These are phyloP conservation scores for Catonia carolina DNA, from an alignment of 2,888 invertebrate species.

Conservation along the genomic window DNA sequence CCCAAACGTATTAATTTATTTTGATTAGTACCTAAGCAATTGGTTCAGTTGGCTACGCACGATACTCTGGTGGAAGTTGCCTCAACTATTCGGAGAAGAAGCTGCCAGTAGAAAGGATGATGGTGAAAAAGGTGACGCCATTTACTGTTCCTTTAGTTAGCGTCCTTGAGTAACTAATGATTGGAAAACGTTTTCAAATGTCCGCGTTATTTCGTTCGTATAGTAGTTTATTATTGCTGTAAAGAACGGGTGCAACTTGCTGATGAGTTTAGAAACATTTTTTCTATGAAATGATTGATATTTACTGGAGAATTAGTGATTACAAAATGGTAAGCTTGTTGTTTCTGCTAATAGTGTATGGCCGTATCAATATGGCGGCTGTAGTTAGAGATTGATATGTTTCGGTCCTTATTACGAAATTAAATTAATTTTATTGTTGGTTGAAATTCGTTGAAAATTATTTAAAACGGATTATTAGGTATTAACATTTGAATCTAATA, in stretches of 20 bases:
- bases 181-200: not conserved
- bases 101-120: conserved; percentile 3
- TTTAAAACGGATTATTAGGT: too few species aligned
- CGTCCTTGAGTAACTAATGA: conserved; percentile 1
- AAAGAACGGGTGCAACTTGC: not conserved
- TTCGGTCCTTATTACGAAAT: not conserved
- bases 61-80: not conserved
- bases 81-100: not conserved
- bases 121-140: conserved; percentile 14
- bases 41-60: too few species aligned
- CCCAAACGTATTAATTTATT: too few species aligned
- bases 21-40: too few species aligned
- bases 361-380: conserved; percentile 22
- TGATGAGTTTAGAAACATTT: not conserved
- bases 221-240: not conserved
- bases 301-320: conserved; percentile 35
- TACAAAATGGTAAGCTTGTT: conserved; percentile 31
- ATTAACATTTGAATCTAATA: too few species aligned
- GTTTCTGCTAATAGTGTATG: not conserved
- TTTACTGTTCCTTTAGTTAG: conserved; percentile 1
- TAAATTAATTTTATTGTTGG: too few species aligned
- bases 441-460: too few species aligned
- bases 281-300: conserved; percentile 38
- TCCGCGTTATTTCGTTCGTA: not conserved
- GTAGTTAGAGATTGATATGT: not conserved